Evolutionary conservation across 2,888 invertebrate species (phyloP), one percentile per base, ranked within the genome.

Genomic region (Pharmacophagus antenor): DNA sequence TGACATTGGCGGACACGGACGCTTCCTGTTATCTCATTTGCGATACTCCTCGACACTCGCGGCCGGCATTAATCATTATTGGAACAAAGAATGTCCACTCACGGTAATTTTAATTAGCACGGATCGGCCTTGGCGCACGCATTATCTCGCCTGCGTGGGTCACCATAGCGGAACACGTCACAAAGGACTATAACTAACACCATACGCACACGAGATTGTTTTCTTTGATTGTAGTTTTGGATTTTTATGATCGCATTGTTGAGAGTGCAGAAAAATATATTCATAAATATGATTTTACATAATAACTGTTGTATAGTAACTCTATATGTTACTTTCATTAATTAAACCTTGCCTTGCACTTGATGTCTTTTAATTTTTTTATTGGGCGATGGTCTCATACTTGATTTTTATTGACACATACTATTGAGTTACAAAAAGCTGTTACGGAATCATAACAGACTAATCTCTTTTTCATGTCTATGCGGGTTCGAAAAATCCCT

Each of bases 11-110:
- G 80, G 77, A 74, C 80, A 80, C 78, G 84, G 83, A 80, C 84
- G 85, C 83, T 89, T 89, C 88, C 89, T 89, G 88, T 85, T 88
- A 87, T 88, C 89, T 87, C 85, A 82, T 79, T 80, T 78, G 79
- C 80, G 82, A 84, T 84, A 82, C 79, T 85, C 80, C 78, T 80
- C 83, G 81, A 75, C 81, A 76, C 79, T 83, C 78, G 82, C 85
- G 82, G 73, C 77, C 79, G 79, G 85, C 84, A 84, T 88, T 89
- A 84, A 86, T 89, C 87, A 87, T 82, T 88, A 88, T 84, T 86
- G 85, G 82, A 90, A 89, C 89, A 90, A 90, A 90, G 89, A 89
- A 85, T 88, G 88, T 87, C 88, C 89, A 89, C 88, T 88, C 86
- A 83, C 85, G 84, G 87, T 85, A 88, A 87, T 88, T 83, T 84